These are phyloP conservation scores for Eidolon dupreanum DNA, from an alignment of 2,797 vertebrate genomes.

Conservation along the genomic window DNA sequence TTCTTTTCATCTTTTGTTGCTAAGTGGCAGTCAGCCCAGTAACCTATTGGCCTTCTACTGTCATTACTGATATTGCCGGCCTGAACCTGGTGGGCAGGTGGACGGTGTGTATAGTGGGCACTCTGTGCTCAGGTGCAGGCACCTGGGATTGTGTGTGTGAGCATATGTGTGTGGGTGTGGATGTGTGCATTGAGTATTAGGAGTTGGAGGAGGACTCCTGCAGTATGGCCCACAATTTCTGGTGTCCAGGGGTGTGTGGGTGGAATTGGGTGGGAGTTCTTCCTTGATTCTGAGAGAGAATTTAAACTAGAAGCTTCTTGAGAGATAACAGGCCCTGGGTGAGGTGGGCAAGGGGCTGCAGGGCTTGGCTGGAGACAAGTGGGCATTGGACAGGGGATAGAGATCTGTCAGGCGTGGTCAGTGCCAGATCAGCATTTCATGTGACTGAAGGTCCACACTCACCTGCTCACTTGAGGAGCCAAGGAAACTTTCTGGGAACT, in stretches of 20 bases:
- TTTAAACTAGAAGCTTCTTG: not conserved
- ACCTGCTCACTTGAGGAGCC: not conserved
- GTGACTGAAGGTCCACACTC: not conserved
- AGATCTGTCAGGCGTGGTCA: not conserved
- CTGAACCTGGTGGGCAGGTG: not conserved
- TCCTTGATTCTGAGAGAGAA: not conserved
- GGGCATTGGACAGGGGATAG: not conserved
- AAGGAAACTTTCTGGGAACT: not conserved
- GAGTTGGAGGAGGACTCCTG: not conserved
- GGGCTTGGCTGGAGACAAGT: not conserved
- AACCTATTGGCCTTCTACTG: not conserved
- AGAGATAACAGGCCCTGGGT: not conserved
- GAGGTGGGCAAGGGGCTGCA: not conserved
- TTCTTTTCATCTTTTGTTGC: not conserved
- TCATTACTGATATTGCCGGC: not conserved
- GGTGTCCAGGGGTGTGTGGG: not conserved
- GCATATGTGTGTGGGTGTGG: not conserved
- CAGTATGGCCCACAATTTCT: accelerated
- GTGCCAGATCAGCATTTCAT: not conserved
- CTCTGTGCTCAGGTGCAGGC: not conserved
- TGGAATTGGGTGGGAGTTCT: not conserved
- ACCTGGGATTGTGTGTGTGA: not conserved
- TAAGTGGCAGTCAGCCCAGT: not conserved
- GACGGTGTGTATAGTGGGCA: not conserved
- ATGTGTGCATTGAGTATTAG: too few relatives aligned